Evolutionary conservation across 2,797 vertebrate species (phyloP).

Genomic region (Macroramphosus scolopax): DNA sequence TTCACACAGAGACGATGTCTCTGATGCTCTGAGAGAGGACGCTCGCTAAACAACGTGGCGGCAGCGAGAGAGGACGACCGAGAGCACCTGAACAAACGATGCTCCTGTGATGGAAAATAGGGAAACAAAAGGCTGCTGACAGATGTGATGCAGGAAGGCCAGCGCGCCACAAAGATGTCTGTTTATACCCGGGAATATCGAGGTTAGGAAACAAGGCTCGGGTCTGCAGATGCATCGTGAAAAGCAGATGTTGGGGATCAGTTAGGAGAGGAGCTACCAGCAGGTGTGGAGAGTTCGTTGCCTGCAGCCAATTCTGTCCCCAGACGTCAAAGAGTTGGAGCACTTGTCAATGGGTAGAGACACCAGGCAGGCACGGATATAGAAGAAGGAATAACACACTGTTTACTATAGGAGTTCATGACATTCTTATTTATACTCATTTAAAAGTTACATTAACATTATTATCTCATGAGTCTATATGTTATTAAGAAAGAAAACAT

Average conservation of each 20-base stretch:
- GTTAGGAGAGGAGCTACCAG: slow-evolving; percentile 6
- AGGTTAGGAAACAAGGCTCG: slow-evolving; percentile 20
- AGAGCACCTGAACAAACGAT: slow-evolving; percentile 70
- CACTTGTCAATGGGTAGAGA: not conserved
- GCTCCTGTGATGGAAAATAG: slow-evolving; percentile 39
- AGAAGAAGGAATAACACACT: slow-evolving; percentile 9
- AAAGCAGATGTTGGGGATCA: slow-evolving; percentile 26
- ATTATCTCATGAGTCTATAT: too few species aligned
- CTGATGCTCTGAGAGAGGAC: slow-evolving; percentile 5
- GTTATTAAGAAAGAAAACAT: too few species aligned
- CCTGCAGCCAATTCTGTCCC: slow-evolving; percentile 14
- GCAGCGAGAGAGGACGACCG: slow-evolving; percentile 20
- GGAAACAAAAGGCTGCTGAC: slow-evolving; percentile 41
- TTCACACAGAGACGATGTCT: slow-evolving; percentile 6
- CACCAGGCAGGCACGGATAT: slow-evolving; percentile 1
- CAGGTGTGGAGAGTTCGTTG: not conserved
- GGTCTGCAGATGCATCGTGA: slow-evolving; percentile 26
- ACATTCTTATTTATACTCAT: not conserved
- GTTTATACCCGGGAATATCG: slow-evolving; percentile 32
- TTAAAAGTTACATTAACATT: too few species aligned
- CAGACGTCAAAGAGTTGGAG: slow-evolving; percentile 3
- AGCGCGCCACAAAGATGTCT: slow-evolving; percentile 23
- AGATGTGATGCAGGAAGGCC: slow-evolving; percentile 31
- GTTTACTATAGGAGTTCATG: not conserved
- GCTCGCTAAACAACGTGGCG: slow-evolving; percentile 22